Evolutionary conservation across 1,140 invertebrate species (phyloP).

Genomic region (Drosophila bipectinata): DNA sequence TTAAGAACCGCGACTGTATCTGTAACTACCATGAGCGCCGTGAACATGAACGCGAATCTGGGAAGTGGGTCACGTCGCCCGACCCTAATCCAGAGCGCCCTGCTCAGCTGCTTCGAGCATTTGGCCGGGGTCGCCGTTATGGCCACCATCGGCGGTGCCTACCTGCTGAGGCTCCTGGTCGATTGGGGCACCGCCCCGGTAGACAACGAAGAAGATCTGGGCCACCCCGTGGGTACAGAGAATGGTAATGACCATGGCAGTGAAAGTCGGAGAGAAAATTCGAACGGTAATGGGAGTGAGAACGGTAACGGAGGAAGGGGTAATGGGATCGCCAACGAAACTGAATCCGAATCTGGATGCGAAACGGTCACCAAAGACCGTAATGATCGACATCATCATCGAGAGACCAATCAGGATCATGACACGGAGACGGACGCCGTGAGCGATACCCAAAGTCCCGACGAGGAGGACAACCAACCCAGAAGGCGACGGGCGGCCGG

Average conservation of each 20-base stretch:
- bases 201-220: neutral
- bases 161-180: neutral
- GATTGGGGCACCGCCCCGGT: neutral
- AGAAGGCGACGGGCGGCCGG: neutral
- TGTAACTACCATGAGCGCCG: neutral
- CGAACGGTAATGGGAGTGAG: neutral
- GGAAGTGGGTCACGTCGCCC: neutral
- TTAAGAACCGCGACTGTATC: neutral
- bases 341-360: neutral
- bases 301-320: neutral
- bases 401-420: neutral
- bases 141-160: neutral
- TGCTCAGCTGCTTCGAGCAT: slow-evolving; percentile 12
- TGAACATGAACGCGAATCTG: neutral
- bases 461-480: neutral
- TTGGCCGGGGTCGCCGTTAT: slow-evolving; percentile 6
- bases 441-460: neutral
- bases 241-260: neutral
- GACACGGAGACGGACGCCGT: neutral
- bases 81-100: slow-evolving; percentile 6
- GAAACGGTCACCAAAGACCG: neutral
- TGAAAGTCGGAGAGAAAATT: neutral
- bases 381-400: neutral
- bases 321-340: neutral
- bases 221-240: neutral